phyloP scores from a whole-genome alignment of 2,797 vertebrate genomes.

The Alouatta caraya region DNA sequence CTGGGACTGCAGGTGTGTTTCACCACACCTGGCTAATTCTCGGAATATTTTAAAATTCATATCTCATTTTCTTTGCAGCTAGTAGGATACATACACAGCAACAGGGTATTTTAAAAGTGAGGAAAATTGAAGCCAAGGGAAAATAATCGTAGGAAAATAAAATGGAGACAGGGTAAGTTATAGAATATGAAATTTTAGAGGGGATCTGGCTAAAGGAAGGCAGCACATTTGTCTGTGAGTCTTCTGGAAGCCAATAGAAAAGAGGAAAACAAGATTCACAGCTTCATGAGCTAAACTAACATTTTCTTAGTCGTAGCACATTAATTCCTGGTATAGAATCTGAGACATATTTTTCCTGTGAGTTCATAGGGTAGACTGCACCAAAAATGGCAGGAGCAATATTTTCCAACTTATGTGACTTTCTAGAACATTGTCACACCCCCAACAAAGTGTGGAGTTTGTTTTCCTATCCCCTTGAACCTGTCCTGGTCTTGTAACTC shows the following conservation, averaged over 20 bases:
- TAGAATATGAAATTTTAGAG: neutral
- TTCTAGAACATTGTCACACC: neutral
- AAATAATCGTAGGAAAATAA: conserved; percentile 12
- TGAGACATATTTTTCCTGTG: neutral
- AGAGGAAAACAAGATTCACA: neutral
- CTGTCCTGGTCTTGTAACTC: neutral
- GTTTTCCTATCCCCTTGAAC: neutral
- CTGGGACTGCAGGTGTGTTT: neutral
- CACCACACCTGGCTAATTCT: neutral
- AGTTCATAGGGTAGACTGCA: neutral
- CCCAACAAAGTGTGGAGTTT: neutral
- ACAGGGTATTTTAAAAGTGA: conserved; percentile 1
- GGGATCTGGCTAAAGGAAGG: neutral
- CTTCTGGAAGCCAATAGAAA: neutral
- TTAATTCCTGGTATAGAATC: neutral
- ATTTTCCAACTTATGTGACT: neutral
- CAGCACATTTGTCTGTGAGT: neutral
- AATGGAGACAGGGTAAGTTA: neutral
- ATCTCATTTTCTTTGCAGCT: conserved; percentile 3
- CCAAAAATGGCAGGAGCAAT: neutral
- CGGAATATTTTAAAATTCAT: conserved; percentile 26
- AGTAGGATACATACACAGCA: neutral
- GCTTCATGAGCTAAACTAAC: neutral
- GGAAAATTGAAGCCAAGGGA: neutral
- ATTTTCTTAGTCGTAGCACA: neutral